Percentiles rank a stretch among this genome's conserved stretches.
These are phyloP conservation scores for Paramuricea clavata DNA, from an alignment of 92 coral and sea anemone species.

Conservation along the genomic window DNA sequence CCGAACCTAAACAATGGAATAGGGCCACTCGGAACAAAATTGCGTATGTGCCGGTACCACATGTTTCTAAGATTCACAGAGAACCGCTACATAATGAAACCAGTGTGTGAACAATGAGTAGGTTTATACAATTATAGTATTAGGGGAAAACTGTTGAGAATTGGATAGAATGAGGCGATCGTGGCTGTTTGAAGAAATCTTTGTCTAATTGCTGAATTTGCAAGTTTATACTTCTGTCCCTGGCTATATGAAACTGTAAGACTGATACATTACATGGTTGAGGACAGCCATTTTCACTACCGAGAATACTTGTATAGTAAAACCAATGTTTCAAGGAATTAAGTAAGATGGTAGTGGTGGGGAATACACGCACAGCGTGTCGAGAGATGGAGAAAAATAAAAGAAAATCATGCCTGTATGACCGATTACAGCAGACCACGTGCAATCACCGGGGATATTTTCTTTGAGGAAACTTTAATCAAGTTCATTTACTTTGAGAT, in stretches of 20 bases:
- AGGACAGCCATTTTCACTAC: too few relatives aligned
- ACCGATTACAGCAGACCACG: background rate
- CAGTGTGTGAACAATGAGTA: conserved; percentile 4
- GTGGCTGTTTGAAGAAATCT: too few relatives aligned
- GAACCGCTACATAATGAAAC: conserved; percentile 51
- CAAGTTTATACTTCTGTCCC: too few relatives aligned
- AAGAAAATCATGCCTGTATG: background rate
- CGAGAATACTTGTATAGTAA: too few relatives aligned
- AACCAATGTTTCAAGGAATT: too few relatives aligned
- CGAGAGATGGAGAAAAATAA: background rate
- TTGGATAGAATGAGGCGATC: too few relatives aligned
- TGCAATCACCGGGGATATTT: background rate
- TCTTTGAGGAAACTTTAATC: background rate
- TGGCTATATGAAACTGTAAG: too few relatives aligned
- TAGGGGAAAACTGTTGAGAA: background rate
- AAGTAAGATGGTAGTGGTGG: background rate
- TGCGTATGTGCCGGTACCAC: conserved; percentile 91
- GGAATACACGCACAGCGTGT: background rate
- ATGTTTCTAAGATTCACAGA: conserved; percentile 63
- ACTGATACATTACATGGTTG: too few relatives aligned
- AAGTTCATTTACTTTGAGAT: too few relatives aligned
- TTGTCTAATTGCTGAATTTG: too few relatives aligned
- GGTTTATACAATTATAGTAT: background rate
- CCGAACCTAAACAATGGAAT: conserved; percentile 83
- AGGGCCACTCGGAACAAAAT: conserved; percentile 67